A percentile compares a stretch with the other conserved stretches of the same genome.
phyloP scores from a whole-genome alignment of 2,113 vertebrate genomes.

The Notechis scutatus region DNA sequence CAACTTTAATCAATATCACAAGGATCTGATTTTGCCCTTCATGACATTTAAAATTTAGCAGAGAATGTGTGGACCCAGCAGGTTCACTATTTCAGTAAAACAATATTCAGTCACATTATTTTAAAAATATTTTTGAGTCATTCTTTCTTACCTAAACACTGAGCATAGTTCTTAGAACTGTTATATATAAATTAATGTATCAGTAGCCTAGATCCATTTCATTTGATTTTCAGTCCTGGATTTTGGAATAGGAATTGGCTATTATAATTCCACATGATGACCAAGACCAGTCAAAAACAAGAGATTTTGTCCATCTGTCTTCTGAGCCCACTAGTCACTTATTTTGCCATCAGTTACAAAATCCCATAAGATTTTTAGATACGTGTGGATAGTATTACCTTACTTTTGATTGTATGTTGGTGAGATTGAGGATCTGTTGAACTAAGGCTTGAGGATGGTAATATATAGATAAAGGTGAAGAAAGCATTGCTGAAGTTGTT shows the following conservation, averaged over 20 bases:
- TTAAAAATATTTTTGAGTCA: background rate
- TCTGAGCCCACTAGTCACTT: background rate
- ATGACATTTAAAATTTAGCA: background rate
- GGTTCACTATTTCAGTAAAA: background rate
- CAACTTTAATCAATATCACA: background rate
- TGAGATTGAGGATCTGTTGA: background rate
- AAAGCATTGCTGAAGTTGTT: background rate
- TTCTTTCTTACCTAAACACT: background rate
- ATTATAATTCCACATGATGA: background rate
- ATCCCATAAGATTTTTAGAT: background rate
- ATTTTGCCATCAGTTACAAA: background rate
- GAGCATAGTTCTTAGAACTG: background rate
- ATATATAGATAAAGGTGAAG: background rate
- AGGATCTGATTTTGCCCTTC: background rate
- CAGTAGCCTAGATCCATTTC: background rate
- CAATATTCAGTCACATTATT: background rate
- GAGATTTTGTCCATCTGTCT: background rate
- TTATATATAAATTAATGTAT: background rate
- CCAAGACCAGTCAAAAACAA: background rate
- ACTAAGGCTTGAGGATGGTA: background rate
- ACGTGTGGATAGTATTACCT: background rate
- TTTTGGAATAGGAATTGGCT: background rate
- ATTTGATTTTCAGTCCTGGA: background rate
- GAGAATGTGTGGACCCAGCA: background rate
- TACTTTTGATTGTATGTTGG: background rate